Percentiles rank a stretch among this genome's conserved stretches.
These are phyloP conservation scores for Onchidella celtica DNA, from an alignment of 2,888 invertebrate species.

Conservation along the genomic window DNA sequence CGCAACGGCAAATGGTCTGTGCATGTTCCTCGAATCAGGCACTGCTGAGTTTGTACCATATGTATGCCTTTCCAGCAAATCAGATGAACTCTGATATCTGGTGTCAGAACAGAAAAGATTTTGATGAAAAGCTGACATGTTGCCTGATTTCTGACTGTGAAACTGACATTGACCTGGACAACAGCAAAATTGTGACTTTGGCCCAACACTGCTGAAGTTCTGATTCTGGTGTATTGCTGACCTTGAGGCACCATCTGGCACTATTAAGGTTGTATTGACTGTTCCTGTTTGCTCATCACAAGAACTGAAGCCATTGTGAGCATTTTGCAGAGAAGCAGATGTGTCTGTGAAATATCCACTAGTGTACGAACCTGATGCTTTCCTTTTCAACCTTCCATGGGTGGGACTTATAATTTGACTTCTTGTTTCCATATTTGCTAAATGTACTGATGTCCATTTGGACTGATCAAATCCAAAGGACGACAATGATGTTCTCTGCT, in stretches of 20 bases:
- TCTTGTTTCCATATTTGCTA: no score
- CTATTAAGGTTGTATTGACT: neutral
- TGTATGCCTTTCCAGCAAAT: neutral
- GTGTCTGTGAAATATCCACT: constrained; percentile 34
- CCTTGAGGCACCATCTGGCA: neutral
- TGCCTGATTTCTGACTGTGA: neutral
- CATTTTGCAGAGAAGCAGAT: neutral
- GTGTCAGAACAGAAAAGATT: no score
- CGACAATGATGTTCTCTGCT: neutral
- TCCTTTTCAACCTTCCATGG: constrained; percentile 8
- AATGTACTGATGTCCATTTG: constrained; percentile 13
- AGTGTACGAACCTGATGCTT: constrained; percentile 12
- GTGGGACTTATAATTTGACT: neutral
- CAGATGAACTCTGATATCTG: neutral
- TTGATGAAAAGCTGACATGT: neutral
- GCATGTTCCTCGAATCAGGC: neutral
- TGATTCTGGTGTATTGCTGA: neutral
- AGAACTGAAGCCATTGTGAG: neutral
- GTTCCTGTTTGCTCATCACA: neutral
- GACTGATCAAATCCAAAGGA: constrained; percentile 4
- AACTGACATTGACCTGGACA: no score
- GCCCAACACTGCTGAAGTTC: neutral
- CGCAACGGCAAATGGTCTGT: constrained; percentile 16
- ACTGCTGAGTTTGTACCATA: neutral
- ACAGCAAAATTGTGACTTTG: neutral